Conservation (phyloP, 2,888 invertebrate species). For the Crocallis elinguaria region DNA sequence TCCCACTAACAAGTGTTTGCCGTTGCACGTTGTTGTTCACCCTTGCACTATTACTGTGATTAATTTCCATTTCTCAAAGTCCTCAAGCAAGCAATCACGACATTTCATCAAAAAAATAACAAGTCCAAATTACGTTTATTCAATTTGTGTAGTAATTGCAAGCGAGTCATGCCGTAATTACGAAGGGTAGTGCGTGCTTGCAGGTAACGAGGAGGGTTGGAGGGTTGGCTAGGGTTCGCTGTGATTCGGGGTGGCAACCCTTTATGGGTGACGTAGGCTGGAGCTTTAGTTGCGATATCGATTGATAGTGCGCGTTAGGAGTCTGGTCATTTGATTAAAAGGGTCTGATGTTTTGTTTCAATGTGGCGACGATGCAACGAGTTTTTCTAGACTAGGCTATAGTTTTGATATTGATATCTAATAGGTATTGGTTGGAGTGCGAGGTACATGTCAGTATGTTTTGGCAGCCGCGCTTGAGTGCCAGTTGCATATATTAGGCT, state of each 20-base stretch:
- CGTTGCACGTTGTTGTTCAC: background rate
- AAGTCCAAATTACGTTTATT: constrained; percentile 34
- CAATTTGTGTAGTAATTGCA: constrained; percentile 40
- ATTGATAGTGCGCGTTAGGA: constrained; percentile 29
- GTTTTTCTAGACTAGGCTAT: no score
- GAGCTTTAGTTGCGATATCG: constrained; percentile 14
- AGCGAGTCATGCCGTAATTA: constrained; percentile 39
- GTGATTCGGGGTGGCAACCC: constrained; percentile 36
- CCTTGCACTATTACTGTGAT: no score
- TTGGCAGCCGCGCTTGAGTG: no score
- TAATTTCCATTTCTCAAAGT: background rate
- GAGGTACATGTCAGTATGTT: no score
- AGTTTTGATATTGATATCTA: no score
- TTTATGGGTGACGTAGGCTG: constrained; percentile 25
- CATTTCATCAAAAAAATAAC: constrained; percentile 9
- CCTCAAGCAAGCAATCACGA: background rate
- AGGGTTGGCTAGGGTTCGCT: constrained; percentile 16
- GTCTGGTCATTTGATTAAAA: constrained; percentile 26
- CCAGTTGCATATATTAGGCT: no score
- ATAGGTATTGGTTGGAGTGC: no score
- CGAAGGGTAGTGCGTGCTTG: constrained; percentile 39
- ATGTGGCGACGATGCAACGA: background rate
- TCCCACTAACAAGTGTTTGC: no score
- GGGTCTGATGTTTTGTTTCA: constrained; percentile 24
- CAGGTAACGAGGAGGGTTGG: constrained; percentile 37